Percentiles rank a stretch among this genome's conserved stretches.
Conservation (phyloP, 2,797 vertebrate genomes). For the Darevskia nairensis region DNA sequence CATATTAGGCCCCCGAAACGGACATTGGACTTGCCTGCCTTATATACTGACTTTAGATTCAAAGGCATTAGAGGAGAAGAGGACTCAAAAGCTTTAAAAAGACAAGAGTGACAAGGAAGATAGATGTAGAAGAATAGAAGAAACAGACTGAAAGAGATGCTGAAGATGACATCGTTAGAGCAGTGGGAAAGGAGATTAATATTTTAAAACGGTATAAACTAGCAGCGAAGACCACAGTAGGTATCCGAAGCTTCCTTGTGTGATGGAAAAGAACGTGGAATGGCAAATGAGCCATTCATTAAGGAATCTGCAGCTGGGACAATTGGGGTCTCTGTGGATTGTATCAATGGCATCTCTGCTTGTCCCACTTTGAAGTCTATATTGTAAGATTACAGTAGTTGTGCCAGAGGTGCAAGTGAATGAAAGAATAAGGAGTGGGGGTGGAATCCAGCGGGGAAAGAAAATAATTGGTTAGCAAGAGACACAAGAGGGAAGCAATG, state of each 20-base stretch:
- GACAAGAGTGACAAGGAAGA: constrained; percentile 47
- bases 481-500: constrained; percentile 38
- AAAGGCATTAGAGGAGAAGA: background rate
- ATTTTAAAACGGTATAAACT: constrained; percentile 38
- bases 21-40: too few relatives aligned
- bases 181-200: constrained; percentile 27
- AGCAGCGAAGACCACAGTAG: constrained; percentile 18
- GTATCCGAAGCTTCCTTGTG: constrained; percentile 51
- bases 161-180: constrained; percentile 28
- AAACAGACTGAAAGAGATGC: constrained; percentile 38
- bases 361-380: constrained; percentile 56
- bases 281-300: constrained; percentile 62
- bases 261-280: constrained; percentile 43
- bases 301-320: constrained; percentile 56
- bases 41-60: constrained; percentile 20
- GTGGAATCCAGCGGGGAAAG: constrained; percentile 23
- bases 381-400: constrained; percentile 56
- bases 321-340: constrained; percentile 56
- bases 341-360: constrained; percentile 37
- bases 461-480: constrained; percentile 57
- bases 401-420: constrained; percentile 38
- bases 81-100: constrained; percentile 14
- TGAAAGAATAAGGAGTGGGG: constrained; percentile 49
- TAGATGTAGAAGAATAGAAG: constrained; percentile 18
- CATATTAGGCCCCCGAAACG: too few relatives aligned